Conservation (phyloP, 2,797 vertebrate species). For the Brachyrhaphis roseni region DNA sequence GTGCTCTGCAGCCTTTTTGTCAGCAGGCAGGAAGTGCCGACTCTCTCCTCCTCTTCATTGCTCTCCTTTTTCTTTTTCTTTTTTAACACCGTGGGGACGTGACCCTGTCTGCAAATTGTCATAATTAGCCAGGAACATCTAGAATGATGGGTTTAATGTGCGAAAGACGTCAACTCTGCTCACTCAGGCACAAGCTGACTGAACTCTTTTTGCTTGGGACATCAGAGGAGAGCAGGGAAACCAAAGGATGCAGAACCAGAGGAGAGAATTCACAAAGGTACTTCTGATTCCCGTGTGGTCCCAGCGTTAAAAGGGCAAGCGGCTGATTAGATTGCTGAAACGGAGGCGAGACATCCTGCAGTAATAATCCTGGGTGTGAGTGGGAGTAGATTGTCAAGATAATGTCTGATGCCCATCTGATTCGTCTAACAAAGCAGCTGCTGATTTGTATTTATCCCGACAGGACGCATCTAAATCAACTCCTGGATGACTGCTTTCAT, state of each 20-base stretch:
- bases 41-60: constrained; percentile 34
- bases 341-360: constrained; percentile 52
- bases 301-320: constrained; percentile 66
- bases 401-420: constrained; percentile 37
- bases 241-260: constrained; percentile 63
- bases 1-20: constrained; percentile 64
- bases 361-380: constrained; percentile 62
- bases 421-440: constrained; percentile 47
- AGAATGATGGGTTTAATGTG: constrained; percentile 45
- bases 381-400: constrained; percentile 51
- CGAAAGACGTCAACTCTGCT: constrained; percentile 39
- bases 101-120: constrained; percentile 53
- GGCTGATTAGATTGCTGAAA: constrained; percentile 74
- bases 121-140: constrained; percentile 56
- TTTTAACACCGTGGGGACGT: constrained; percentile 30
- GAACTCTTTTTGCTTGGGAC: constrained; percentile 45
- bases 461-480: constrained; percentile 21
- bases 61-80: constrained; percentile 21
- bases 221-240: constrained; percentile 35
- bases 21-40: constrained; percentile 42
- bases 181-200: constrained; percentile 31
- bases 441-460: constrained; percentile 45
- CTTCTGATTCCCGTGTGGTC: constrained; percentile 64
- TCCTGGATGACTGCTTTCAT: constrained; percentile 37
- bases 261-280: constrained; percentile 56